Evolutionary conservation across 1,140 invertebrate genomes (phyloP).

Genomic region (Zaprionus capensis): DNA sequence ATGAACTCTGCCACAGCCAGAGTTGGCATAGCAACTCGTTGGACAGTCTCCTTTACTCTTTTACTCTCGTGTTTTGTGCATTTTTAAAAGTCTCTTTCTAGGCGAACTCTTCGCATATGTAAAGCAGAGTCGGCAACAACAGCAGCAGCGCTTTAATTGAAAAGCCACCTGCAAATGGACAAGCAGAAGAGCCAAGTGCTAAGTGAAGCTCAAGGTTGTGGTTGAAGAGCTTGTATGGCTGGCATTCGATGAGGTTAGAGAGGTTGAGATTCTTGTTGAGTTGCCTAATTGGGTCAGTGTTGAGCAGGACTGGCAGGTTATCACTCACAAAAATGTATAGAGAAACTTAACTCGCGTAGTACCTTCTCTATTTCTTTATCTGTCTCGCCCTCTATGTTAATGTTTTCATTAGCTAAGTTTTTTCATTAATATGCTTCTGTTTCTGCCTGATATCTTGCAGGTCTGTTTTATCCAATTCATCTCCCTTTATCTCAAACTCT

Average conservation of each 20-base stretch:
- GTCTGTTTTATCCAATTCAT: too few species aligned
- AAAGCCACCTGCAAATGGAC: slow-evolving; percentile 19
- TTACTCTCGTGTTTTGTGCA: slow-evolving; percentile 40
- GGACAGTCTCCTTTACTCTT: not conserved
- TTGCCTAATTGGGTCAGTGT: too few species aligned
- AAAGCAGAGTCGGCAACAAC: slow-evolving; percentile 32
- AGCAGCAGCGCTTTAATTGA: slow-evolving; percentile 1
- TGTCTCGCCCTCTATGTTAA: too few species aligned
- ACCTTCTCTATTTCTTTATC: too few species aligned
- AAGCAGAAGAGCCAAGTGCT: not conserved
- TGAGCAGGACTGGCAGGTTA: too few species aligned
- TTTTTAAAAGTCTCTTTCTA: slow-evolving; percentile 50
- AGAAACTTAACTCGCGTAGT: too few species aligned
- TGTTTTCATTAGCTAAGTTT: too few species aligned
- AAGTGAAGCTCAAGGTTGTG: not conserved
- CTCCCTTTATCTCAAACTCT: too few species aligned
- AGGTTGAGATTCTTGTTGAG: too few species aligned
- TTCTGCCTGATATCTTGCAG: too few species aligned
- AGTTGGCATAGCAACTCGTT: slow-evolving; percentile 23
- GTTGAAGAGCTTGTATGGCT: not conserved
- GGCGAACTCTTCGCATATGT: slow-evolving; percentile 38
- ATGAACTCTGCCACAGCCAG: slow-evolving; percentile 2
- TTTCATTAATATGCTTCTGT: too few species aligned
- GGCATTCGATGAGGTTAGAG: not conserved
- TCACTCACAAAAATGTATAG: too few species aligned